Conservation (phyloP, 2,797 vertebrate genomes). For the Pyrrhura leucotis region DNA sequence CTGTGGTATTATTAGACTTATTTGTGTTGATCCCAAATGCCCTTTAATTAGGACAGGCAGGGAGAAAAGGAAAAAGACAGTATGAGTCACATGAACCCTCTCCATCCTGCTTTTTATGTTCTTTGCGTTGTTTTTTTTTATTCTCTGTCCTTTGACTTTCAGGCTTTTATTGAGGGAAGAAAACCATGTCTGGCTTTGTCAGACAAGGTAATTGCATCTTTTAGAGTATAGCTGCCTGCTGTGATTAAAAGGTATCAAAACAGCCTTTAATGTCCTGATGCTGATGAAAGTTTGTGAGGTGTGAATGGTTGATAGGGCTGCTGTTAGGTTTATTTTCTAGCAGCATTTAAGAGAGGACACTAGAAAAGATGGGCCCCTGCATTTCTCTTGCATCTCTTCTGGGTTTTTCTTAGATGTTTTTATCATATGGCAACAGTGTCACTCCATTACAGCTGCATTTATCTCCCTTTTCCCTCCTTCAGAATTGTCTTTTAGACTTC, state of each 20-base stretch:
- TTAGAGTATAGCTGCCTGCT: constrained; percentile 21
- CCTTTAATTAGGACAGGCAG: background rate
- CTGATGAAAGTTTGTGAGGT: constrained; percentile 13
- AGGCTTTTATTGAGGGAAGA: background rate
- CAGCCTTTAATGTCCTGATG: background rate
- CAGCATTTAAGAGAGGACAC: background rate
- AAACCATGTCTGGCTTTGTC: background rate
- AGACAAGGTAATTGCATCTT: constrained; percentile 37
- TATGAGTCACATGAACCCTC: background rate
- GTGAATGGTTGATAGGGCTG: background rate
- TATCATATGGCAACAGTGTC: background rate
- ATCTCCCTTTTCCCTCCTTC: background rate
- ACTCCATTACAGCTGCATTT: background rate
- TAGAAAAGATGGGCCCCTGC: background rate
- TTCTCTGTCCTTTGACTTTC: background rate
- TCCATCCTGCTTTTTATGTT: background rate
- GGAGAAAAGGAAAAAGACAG: background rate
- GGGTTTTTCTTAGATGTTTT: background rate
- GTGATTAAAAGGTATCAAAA: background rate
- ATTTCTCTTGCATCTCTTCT: background rate
- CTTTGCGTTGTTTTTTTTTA: background rate
- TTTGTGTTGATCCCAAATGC: constrained; percentile 11
- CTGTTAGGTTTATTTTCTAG: background rate
- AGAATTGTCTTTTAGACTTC: background rate
- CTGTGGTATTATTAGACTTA: background rate